Evolutionary conservation across 37 sponge, comb jelly and placozoan genomes (phyloP).

Genomic region (Petrosia ficiformis): DNA sequence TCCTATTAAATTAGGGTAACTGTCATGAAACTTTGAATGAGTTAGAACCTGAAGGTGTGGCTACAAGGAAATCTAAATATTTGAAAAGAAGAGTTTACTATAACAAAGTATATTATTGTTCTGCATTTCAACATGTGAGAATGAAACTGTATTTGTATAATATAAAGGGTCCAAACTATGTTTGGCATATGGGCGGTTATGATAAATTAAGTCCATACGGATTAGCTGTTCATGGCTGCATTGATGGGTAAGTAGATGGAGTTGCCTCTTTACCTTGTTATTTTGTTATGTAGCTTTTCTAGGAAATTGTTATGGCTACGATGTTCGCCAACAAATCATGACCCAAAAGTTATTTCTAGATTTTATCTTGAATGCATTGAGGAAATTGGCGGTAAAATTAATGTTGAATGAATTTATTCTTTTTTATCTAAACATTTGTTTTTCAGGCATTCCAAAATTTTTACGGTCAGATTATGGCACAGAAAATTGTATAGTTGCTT

Average conservation of each 20-base stretch:
- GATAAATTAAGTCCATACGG: conserved; percentile 11
- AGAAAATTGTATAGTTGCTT: conserved; percentile 34
- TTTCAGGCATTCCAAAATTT: conserved; percentile 23
- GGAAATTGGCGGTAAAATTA: conserved; percentile 6
- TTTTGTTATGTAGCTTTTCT: not conserved
- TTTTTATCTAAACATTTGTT: conserved; percentile 1
- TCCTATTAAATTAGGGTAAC: conserved; percentile 13
- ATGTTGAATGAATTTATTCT: not conserved
- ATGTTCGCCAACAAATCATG: conserved; percentile 31
- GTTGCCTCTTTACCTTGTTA: not conserved
- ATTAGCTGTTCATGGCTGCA: conserved; percentile 18
- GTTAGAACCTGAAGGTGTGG: conserved; percentile 30
- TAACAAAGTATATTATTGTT: conserved; percentile 9
- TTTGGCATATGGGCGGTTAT: conserved; percentile 23
- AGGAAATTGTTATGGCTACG: not conserved
- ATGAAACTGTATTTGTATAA: not conserved
- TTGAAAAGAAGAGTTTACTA: conserved; percentile 20
- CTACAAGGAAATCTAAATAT: not conserved
- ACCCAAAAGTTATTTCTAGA: conserved; percentile 23
- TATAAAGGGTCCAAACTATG: conserved; percentile 20
- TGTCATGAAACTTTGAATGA: conserved; percentile 21
- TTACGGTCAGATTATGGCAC: conserved; percentile 35
- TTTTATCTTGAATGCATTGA: conserved; percentile 39
- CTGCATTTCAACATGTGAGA: not conserved
- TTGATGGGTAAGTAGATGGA: conserved; percentile 4